phyloP scores from a whole-genome alignment of 1,140 invertebrate genomes.

The Meteorus sp. region DNA sequence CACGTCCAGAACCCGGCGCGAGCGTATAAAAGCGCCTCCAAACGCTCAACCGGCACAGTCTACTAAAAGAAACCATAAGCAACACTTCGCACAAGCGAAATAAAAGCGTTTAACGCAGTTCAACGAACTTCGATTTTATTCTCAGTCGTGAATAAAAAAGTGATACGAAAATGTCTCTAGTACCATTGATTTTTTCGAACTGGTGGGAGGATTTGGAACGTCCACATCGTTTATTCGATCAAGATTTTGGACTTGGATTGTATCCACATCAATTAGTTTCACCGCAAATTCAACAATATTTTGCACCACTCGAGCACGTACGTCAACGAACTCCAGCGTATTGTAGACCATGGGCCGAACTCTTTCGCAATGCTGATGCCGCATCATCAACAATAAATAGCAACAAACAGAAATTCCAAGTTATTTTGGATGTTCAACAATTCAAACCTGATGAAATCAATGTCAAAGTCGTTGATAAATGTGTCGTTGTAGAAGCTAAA shows the following conservation, averaged over 20 bases:
- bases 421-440: conserved; percentile 70
- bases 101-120: too few relatives aligned
- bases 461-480: conserved; percentile 76
- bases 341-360: conserved; percentile 36
- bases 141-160: too few relatives aligned
- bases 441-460: conserved; percentile 82
- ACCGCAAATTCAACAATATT: background rate
- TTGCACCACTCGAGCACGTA: background rate
- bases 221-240: conserved; percentile 43
- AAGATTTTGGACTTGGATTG: conserved; percentile 42
- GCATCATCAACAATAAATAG: conserved; percentile 57
- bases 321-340: conserved; percentile 24
- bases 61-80: too few relatives aligned
- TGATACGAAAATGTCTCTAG: conserved; percentile 42
- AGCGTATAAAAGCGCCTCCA: too few relatives aligned
- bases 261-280: conserved; percentile 33
- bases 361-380: conserved; percentile 27
- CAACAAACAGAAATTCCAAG: conserved; percentile 62
- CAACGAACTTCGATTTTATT: too few relatives aligned
- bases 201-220: conserved; percentile 50
- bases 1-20: too few relatives aligned
- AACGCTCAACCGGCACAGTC: too few relatives aligned
- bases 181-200: conserved; percentile 50
- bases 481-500: conserved; percentile 68
- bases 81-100: too few relatives aligned